Conservation (phyloP, 2,888 invertebrate genomes). For the Eumacrocentrus americanus region DNA sequence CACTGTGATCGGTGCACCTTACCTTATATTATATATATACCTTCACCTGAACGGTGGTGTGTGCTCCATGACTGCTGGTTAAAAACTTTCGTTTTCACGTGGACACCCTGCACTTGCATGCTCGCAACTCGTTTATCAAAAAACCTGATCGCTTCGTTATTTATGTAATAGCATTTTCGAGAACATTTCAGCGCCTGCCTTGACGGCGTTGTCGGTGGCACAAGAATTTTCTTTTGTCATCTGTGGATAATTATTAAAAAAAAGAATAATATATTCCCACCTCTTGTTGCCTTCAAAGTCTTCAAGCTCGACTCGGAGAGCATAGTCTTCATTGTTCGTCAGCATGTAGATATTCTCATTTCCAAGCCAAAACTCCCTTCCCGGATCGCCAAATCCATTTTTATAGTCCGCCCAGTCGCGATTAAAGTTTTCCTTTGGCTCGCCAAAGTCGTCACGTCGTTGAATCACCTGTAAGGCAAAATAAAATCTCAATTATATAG, state of each 20-base stretch:
- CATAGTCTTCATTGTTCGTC: slow-evolving; percentile 90
- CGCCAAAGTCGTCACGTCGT: slow-evolving; percentile 85
- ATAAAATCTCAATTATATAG: slow-evolving; percentile 10
- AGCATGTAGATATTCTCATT: slow-evolving; percentile 94
- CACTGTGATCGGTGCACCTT: background rate
- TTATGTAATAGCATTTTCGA: slow-evolving; percentile 16
- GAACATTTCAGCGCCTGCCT: slow-evolving; percentile 1
- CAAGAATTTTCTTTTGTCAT: background rate
- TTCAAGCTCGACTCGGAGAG: slow-evolving; percentile 84
- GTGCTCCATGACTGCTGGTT: background rate
- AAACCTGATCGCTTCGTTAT: slow-evolving; percentile 23
- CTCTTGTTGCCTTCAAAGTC: slow-evolving; percentile 92
- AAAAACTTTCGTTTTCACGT: slow-evolving; percentile 24
- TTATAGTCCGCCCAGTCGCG: slow-evolving; percentile 92
- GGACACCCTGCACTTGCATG: slow-evolving; percentile 18
- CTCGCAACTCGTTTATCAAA: slow-evolving; percentile 24
- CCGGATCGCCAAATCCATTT: slow-evolving; percentile 90
- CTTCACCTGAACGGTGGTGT: background rate
- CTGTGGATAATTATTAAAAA: no score
- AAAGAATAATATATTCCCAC: no score
- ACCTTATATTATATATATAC: background rate
- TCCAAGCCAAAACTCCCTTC: slow-evolving; percentile 90
- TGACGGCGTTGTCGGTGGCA: background rate
- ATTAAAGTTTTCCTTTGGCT: slow-evolving; percentile 89
- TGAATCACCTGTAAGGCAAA: slow-evolving; percentile 77